Evolutionary conservation across 2,888 invertebrate genomes (phyloP), one percentile per base, ranked within the genome.

Genomic region (Monoplex corrugatus): DNA sequence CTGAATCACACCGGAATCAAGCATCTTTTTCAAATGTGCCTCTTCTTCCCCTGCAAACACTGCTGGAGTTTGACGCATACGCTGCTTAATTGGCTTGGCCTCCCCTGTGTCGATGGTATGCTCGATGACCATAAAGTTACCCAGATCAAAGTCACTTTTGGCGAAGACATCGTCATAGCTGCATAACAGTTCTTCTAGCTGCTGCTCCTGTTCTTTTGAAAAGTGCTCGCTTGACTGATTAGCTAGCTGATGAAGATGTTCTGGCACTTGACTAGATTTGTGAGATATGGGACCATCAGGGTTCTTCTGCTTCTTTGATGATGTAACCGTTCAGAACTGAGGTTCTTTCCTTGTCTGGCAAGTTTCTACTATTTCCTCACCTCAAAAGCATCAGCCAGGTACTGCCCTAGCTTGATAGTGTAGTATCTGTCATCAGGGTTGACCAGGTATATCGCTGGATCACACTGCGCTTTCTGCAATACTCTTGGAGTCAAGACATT

Each of bases 1-100:
- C 19, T 86, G 86, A 32, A 86, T 72, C 2, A 86, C 86, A 1
- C 72, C 86, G 0, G 86, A 68, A 13, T 72, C 44, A 6, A 86
- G 23, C 86, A 86, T 68, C 10, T 32, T 23, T 32, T 72, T 43
- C 0, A 86, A n/a, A 43, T 86, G 68, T 1, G 35, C 57, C 16
- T 72, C 72, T 38, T 86, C 86, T 16, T 86, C 86, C 2, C 32
- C 44, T 2, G 38, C 43, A 23, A 86, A 86, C 0, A 63, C 72
- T 2, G 32, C 35, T 3, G 86, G 86, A 0, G 44, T 44, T 23
- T 72, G 8, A 2, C 72, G 8, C 86, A 86, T 44, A 0, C 35
- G n/a, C 28, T 86, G 72, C 57, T 57, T 68, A 28, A 72, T 43
- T 1, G 86, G 72, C 5, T 63, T 63, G 6, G 50, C 86, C 6